Evolutionary conservation across 2,888 invertebrate genomes (phyloP), one percentile per base, ranked within the genome.

Genomic region (Sesamia inferens): DNA sequence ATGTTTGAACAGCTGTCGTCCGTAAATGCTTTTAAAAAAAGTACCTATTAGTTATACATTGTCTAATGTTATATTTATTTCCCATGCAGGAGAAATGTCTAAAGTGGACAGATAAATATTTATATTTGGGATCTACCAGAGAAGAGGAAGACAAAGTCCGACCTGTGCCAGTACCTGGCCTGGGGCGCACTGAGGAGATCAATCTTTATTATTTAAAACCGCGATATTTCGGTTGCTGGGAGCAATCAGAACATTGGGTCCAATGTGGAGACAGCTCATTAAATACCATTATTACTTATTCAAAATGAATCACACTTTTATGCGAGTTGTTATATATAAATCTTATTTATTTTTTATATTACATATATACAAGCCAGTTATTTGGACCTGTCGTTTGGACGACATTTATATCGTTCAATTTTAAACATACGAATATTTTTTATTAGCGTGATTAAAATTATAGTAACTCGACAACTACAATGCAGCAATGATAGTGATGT

Each of bases 81-180:
- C 57, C 54, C 14, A 13, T 44, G 7, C 59, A 85, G 82, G 58
- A 67, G 57, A 74, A 71, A 70, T 44, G 71, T 39, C 48, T 57
- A 16, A 74, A 65, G 79, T 97, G 97, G 97, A 92, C 92, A 0
- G 95, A 97, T 68, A 97, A 97, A 86, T 91, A 96, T 87, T 87
- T 97, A 65, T 97, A 97, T 87, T 90, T 97, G 63, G 97, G 97
- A 19, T 89, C 92, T 62, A 90, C 90, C 71, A 92, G 95, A 78
- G 93, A 94, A 78, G 85, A 83, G 19, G 92, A 92, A 85, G 93
- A 94, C 74, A 81, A 83, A 67, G 75, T 81, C 51, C 89, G 92
- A 4, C 94, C 94, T 3, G 83, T 85, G 64, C 92, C 94, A 7
- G 84, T 93, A 2, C 90, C 91, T 31, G 93, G 93, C 5, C 78